These are phyloP conservation scores for Geotrupes spiniger DNA, from an alignment of 2,888 invertebrate species.

Conservation along the genomic window DNA sequence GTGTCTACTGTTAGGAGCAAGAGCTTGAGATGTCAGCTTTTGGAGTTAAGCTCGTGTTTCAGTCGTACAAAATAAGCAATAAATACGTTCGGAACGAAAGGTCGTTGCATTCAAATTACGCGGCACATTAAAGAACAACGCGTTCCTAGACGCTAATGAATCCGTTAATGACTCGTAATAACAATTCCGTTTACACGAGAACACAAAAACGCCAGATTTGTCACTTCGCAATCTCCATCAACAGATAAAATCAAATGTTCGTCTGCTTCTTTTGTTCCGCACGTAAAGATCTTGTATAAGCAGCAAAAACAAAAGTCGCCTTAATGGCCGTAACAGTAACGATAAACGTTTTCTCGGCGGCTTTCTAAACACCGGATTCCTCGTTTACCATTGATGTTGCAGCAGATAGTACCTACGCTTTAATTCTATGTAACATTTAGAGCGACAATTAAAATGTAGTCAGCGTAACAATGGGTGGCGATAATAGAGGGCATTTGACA, in stretches of 20 bases:
- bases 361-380: slow-evolving; percentile 4
- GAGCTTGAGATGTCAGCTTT: too few species aligned
- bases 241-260: slow-evolving; percentile 26
- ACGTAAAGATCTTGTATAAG: slow-evolving; percentile 21
- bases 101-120: not conserved
- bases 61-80: too few species aligned
- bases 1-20: too few species aligned
- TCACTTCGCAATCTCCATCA: slow-evolving; percentile 24
- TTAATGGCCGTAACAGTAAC: slow-evolving; percentile 31
- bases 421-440: not conserved
- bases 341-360: slow-evolving; percentile 25
- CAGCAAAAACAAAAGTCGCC: slow-evolving; percentile 24
- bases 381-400: not conserved
- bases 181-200: slow-evolving; percentile 1
- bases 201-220: slow-evolving; percentile 23
- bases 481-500: slow-evolving; percentile 7
- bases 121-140: too few species aligned
- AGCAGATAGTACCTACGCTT: too few species aligned
- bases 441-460: slow-evolving; percentile 4
- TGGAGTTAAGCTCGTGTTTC: too few species aligned
- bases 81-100: too few species aligned
- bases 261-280: slow-evolving; percentile 24
- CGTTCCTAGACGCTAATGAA: not conserved
- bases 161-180: slow-evolving; percentile 1
- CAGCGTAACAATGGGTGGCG: slow-evolving; percentile 2